Conservation (phyloP, 2,113 vertebrate species). For the Sinocyclocheilus rhinocerous region DNA sequence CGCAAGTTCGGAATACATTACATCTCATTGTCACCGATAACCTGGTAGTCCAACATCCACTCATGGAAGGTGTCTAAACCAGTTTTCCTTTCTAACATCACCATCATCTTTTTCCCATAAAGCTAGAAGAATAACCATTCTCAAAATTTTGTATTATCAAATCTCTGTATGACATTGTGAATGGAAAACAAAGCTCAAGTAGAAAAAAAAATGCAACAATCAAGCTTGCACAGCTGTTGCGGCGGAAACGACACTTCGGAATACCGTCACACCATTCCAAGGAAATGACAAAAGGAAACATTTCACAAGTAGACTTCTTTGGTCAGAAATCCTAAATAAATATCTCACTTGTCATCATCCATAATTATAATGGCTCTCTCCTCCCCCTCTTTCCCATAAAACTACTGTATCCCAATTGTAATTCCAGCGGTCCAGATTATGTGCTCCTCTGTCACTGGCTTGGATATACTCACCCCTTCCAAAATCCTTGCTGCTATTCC, state of each 20-base stretch:
- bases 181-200: not conserved
- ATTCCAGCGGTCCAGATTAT: conserved; percentile 49
- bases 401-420: conserved; percentile 25
- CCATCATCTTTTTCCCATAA: not conserved
- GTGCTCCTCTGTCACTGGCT: not conserved
- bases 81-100: conserved; percentile 5
- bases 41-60: conserved; percentile 47
- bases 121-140: not conserved
- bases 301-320: not conserved
- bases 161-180: conserved; percentile 25
- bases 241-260: conserved; percentile 31
- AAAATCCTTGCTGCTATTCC: conserved; percentile 42
- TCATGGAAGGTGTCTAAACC: conserved; percentile 22
- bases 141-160: not conserved
- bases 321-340: conserved; percentile 27
- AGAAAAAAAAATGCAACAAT: conserved; percentile 41
- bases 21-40: conserved; percentile 44
- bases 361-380: conserved; percentile 30
- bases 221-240: conserved; percentile 64
- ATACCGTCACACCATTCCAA: conserved; percentile 28
- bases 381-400: not conserved
- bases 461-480: conserved; percentile 48
- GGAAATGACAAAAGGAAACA: conserved; percentile 3
- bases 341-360: conserved; percentile 23
- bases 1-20: conserved; percentile 56